Conservation (phyloP, 1,140 invertebrate genomes). For the Camponotus vicinus region DNA sequence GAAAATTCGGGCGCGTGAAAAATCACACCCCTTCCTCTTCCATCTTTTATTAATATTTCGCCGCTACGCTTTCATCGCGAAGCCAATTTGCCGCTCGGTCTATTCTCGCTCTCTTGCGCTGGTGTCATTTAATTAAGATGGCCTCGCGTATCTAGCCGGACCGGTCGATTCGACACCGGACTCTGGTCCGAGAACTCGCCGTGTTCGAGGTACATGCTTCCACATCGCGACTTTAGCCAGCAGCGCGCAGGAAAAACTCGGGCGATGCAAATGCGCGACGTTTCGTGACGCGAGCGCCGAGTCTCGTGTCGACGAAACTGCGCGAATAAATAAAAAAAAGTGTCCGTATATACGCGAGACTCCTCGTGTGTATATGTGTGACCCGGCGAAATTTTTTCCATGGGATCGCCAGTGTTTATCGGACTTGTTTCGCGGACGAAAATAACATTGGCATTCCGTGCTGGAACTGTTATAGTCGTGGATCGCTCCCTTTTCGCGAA, state of each 20-base stretch:
- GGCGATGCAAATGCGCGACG: conserved; percentile 17
- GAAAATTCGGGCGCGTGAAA: conserved; percentile 3
- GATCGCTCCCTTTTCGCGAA: conserved; percentile 71
- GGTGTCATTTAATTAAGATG: conserved; percentile 15
- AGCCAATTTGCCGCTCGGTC: conserved; percentile 1
- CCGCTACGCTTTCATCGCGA: background rate
- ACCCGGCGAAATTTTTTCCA: conserved; percentile 67
- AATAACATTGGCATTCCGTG: conserved; percentile 73
- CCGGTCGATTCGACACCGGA: conserved; percentile 2
- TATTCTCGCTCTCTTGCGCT: background rate
- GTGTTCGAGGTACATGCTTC: background rate
- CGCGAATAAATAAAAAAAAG: conserved; percentile 79
- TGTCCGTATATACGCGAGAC: conserved; percentile 62
- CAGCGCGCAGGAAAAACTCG: conserved; percentile 8
- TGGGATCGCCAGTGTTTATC: conserved; percentile 70
- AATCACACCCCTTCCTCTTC: conserved; percentile 6
- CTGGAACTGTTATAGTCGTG: conserved; percentile 65
- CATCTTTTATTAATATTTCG: conserved; percentile 14
- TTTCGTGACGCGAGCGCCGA: conserved; percentile 18
- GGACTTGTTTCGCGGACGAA: conserved; percentile 77
- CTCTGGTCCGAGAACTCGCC: background rate
- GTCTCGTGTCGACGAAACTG: conserved; percentile 67
- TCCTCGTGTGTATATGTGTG: background rate
- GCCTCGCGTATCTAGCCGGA: background rate
- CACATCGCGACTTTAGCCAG: background rate